Evolutionary conservation across 2,888 invertebrate species (phyloP), one percentile per base, ranked within the genome.

Genomic region (Myathropa florea): DNA sequence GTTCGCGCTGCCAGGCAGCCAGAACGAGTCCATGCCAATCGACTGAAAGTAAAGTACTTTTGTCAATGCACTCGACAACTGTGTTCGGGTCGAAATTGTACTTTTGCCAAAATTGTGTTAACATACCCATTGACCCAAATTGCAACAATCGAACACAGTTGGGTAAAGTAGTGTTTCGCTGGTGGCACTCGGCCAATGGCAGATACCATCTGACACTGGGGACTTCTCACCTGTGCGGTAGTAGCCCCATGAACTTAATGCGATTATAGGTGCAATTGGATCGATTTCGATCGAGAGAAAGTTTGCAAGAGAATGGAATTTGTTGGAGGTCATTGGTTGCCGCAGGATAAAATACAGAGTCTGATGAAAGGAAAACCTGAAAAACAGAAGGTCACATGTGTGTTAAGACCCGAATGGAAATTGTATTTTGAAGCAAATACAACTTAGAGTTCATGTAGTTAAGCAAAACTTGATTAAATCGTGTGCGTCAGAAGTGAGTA

Each of bases 41-140:
- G 82, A 60, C 82, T 77, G 85, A 82, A 85, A 82, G 82, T 82
- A 36, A 85, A 82, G 85, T 82, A 77, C 77, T 46, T 18, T 18
- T 82, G 85, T 82, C 77, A 85, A 85, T 85, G 85, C 82, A 82
- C 82, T 85, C 85, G 76, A 77, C 68, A 85, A 77, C n/a, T 82
- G 73, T 85, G 77, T 77, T 77, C 36, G 65, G 33, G 30, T 18
- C 46, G 68, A 78, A 85, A 85, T 85, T 85, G 85, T 77, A 73
- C 77, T 82, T 77, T 75, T 86, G 83, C 83, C 86, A 86, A 86
- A 86, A 86, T 86, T 83, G 83, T 86, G 86, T 86, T 86, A 86
- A 86, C 86, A 86, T 83, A 83, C 78, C 78, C 75, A 86, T 79
- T 86, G 86, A 86, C 86, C 86, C 65, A 83, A 86, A 86, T 86